Evolutionary conservation across 2,888 invertebrate species (phyloP), one percentile per base, ranked within the genome.

Genomic region (Drosophila testacea): DNA sequence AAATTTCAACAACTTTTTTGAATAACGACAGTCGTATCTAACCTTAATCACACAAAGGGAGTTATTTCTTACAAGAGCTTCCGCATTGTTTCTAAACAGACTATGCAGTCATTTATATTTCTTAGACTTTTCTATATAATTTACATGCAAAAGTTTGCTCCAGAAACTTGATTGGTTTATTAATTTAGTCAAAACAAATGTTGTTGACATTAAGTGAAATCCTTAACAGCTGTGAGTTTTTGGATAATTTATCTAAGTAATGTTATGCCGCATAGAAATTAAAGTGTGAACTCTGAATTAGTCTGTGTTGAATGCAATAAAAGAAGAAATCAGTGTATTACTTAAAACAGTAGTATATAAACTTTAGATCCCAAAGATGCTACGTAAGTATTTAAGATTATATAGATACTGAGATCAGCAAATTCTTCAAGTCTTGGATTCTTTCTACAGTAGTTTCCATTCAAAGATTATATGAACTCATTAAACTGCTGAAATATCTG

Each of bases 191-290:
- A 16, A 16, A 34, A 7, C 32, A 54, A 38, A 39, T 38, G 38
- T 52, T 22, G 7, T 13, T 30, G 47, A 30, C 47, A 30, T 47
- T 13, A 30, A 28, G 38, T 55, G 46, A 39, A 38, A 30, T 46
- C 10, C 56, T 39, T 34, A 4, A 39, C 62, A 55, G 44, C 62
- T 62, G 62, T 51, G 13, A n/a, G 7, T 4, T 57, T 42, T 42
- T 22, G 4, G 16, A 47, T 10, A 47, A 16, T 28, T 47, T 57
- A 11, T 28, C 16, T 5, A 27, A 22, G 13, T 6, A 32, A 22
- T 42, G 10, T 22, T 22, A 3, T 22, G 22, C 22, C 2, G 22
- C 22, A 22, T 22, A 22, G 9, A 32, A 6, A 32, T 32, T 32
- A 6, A 32, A 30, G 30, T 50, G 16, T 50, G 4, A 16, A 27